phyloP scores from a whole-genome alignment of 2,113 vertebrate species.

The Dipodomys stephensi region DNA sequence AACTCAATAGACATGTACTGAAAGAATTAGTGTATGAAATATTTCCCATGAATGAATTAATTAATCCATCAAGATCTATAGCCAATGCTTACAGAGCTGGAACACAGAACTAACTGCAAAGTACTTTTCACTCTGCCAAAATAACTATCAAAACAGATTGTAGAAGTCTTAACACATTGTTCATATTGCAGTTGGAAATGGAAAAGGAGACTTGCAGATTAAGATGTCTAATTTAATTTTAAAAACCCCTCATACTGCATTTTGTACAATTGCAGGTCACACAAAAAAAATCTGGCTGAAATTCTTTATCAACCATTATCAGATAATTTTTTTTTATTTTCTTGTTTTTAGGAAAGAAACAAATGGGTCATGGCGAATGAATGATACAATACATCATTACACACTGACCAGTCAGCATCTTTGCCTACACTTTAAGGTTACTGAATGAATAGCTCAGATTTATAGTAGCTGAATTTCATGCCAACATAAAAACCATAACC shows the following conservation, averaged over 20 bases:
- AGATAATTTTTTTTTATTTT: conserved; percentile 43
- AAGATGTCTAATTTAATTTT: conserved; percentile 38
- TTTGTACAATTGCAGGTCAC: conserved; percentile 30
- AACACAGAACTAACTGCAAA: conserved; percentile 7
- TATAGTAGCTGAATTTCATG: conserved; percentile 75
- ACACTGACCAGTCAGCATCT: conserved; percentile 75
- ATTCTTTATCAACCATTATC: conserved; percentile 25
- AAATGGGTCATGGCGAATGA: conserved; percentile 69
- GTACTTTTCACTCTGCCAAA: background rate
- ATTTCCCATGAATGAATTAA: conserved; percentile 13
- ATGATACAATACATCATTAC: conserved; percentile 67
- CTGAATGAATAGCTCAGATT: conserved; percentile 72
- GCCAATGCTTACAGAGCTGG: background rate
- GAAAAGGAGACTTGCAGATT: conserved; percentile 35
- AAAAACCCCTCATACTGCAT: background rate
- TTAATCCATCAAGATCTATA: conserved; percentile 3
- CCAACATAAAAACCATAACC: conserved; percentile 68
- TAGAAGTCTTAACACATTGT: background rate
- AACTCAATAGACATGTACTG: background rate
- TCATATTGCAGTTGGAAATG: background rate
- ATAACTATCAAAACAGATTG: background rate
- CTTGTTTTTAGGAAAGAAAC: conserved; percentile 66
- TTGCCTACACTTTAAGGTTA: conserved; percentile 65
- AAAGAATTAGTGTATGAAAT: conserved; percentile 17
- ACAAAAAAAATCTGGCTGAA: conserved; percentile 33